Base-by-base conservation (phyloP, 2,797 vertebrate species). In the Crocidura indochinensis region DNA sequence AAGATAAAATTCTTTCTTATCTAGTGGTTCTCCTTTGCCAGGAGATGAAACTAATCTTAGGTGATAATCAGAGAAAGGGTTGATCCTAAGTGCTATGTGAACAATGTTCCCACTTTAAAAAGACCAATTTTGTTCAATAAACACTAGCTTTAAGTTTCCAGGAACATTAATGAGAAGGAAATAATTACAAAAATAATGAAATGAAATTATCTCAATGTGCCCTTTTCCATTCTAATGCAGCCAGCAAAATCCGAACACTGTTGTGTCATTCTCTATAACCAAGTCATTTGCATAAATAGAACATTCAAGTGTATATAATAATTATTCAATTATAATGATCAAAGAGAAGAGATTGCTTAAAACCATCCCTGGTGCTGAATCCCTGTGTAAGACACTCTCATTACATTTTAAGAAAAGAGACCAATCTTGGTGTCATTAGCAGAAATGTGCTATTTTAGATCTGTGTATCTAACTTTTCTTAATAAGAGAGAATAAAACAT, bases 311-410 rank as follows among this genome's bases (percentile, higher is more conserved):
- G 44, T 69, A 81, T 89, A 84, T 82, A 77, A 77, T 84, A 95
- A 96, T 95, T 95, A 93, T 87, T 96, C 88, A 83, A 75, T 94
- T 96, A 94, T 87, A 88, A 93, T 94, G 90, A 94, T 93, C 38
- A 91, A 92, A 94, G 72, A 31, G 60, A 93, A 94, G 75, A 83
- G 51, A 12, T 75, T 77, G 73, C 64, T 84, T 29, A 93, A 94
- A 95, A 84, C 38, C 38, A 69, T 87, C 51, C 44, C 71, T 26
- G 2, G 71, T 85, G 26, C 49, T 7, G 11, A 65, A 85, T 87
- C 11, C 68, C 46, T 79, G 56, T 22, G 62, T 74, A 85, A 87
- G 67, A 94, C 94, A 90, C 69, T 75, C 92, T 22, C 74, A 94
- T 84, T 90, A 84, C 24, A 67, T 93, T 94, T 93, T 90, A 81